Evolutionary conservation across 2,888 invertebrate species (phyloP).

Genomic region (Alloscopus bannaensis): DNA sequence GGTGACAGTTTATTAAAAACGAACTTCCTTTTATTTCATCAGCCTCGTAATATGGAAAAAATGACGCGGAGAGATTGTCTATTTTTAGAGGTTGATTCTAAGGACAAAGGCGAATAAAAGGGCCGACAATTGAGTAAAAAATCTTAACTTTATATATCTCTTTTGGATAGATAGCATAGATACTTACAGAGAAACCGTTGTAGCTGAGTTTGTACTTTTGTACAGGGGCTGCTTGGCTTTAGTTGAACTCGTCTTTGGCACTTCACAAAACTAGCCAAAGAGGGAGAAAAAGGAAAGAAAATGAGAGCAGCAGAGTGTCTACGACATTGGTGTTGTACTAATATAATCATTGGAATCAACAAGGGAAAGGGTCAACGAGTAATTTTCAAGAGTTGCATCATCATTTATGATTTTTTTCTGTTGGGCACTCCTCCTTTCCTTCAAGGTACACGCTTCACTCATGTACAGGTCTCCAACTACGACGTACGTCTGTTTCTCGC

Average conservation of each 20-base stretch:
- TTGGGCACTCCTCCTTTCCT: constrained; percentile 6
- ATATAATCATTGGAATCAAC: constrained; percentile 49
- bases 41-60: constrained; percentile 19
- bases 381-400: constrained; percentile 52
- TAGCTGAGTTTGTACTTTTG: too few relatives aligned
- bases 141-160: too few relatives aligned
- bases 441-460: neutral
- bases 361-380: constrained; percentile 53
- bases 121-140: constrained; percentile 37
- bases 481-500: constrained; percentile 11
- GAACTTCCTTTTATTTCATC: constrained; percentile 42
- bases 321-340: constrained; percentile 30
- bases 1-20: constrained; percentile 50
- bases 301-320: too few relatives aligned
- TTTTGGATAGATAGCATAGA: too few relatives aligned
- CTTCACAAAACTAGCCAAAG: constrained; percentile 45
- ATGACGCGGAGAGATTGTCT: constrained; percentile 30
- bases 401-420: constrained; percentile 40
- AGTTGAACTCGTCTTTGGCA: constrained; percentile 46
- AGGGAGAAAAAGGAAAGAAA: constrained; percentile 30
- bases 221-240: too few relatives aligned
- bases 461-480: constrained; percentile 4
- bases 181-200: too few relatives aligned
- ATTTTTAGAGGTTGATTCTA: constrained; percentile 34
- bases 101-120: constrained; percentile 15